Conservation (phyloP, 2,797 vertebrate species). For the Hemibagrus guttatus region DNA sequence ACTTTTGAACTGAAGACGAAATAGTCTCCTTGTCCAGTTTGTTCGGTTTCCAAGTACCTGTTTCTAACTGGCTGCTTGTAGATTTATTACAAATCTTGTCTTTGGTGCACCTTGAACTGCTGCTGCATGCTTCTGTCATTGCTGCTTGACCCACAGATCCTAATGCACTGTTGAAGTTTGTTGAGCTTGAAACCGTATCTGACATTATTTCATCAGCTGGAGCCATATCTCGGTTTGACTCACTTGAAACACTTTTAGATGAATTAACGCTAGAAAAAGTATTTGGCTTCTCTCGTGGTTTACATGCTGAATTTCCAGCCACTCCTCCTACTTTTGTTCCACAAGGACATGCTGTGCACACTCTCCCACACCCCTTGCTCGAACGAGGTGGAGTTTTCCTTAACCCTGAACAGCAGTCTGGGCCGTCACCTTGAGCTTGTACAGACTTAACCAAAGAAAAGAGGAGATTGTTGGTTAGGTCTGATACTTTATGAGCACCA, state of each 20-base stretch:
- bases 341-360: conserved; percentile 65
- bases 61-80: not conserved
- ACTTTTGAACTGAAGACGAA: conserved; percentile 7
- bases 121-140: not conserved
- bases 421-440: not conserved
- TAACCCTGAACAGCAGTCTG: conserved; percentile 3
- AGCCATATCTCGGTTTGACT: not conserved
- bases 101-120: not conserved
- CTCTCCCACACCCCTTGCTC: conserved; percentile 36
- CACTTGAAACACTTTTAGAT: not conserved
- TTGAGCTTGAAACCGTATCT: not conserved
- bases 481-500: not conserved
- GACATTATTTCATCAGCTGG: not conserved
- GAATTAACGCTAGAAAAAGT: not conserved
- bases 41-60: conserved; percentile 20
- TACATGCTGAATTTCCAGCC: conserved; percentile 21
- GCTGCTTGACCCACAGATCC: not conserved
- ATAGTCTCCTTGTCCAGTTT: conserved; percentile 28
- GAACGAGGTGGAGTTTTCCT: conserved; percentile 36
- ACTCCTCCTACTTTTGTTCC: conserved; percentile 56
- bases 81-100: conserved; percentile 18
- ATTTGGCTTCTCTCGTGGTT: conserved; percentile 21
- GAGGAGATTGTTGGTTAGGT: not conserved
- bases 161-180: not conserved
- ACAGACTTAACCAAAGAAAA: not conserved